Base-by-base conservation (phyloP, 2,888 invertebrate genomes). In the Carabus problematicus region DNA sequence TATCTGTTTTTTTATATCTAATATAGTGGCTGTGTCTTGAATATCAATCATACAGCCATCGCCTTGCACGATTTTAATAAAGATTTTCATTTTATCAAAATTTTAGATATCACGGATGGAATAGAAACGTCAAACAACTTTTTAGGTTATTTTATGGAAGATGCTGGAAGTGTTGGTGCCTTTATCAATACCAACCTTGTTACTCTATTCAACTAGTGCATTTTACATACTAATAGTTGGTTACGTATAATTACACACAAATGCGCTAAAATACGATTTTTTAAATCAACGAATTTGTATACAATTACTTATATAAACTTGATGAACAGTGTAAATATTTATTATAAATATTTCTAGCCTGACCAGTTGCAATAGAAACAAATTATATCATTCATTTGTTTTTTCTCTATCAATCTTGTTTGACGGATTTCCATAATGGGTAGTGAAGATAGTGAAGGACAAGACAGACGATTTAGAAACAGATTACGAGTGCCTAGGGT, bases 11-110 rank as follows among this genome's bases (percentile, higher is more conserved):
- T 93, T 93, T 41, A 93, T 82, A 76, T 91, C 89, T 16, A 85
- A 81, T 74, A 93, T 87, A 16, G 86, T 86, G 18, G 87, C 87
- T 3, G 82, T 80, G 71, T 87, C 84, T 58, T 82, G 79, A 40
- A 91, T 91, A 75, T 90, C 89, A 70, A 91, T 81, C 64, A 83
- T 82, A 77, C 88, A 89, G 81, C 90, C 90, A 67, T 87, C 88
- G 45, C 92, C 92, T 80, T 89, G 88, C 47, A 92, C 81, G 75
- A 90, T 88, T 83, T 92, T 92, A 63, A 92, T 86, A 75, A 84
- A 86, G 72, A 92, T 82, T 83, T 90, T 89, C 92, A 92, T 92
- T 77, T n/a, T 52, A 9, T 18, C 16, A 8, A 52, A 52, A 16
- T 52, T 52, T 18, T 83, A 70, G 83, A 83, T 0, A 84, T 84